Percentiles rank a stretch among this genome's conserved stretches.
These are phyloP conservation scores for Bubo scandiacus DNA, from an alignment of 2,113 vertebrate species.

Conservation along the genomic window DNA sequence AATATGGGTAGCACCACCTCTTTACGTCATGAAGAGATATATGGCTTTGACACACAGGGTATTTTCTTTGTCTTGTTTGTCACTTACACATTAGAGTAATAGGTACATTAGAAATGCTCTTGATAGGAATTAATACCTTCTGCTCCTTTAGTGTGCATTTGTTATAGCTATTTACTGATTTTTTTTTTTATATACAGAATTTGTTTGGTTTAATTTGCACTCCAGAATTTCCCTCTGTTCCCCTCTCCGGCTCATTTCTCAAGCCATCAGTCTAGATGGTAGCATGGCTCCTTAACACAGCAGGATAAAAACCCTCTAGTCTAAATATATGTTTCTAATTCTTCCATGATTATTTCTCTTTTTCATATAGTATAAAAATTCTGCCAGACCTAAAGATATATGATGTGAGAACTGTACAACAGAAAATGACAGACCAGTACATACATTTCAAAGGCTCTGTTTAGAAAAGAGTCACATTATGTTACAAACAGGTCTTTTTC, in stretches of 20 bases:
- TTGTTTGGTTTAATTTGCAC: constrained; percentile 33
- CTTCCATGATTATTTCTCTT: neutral
- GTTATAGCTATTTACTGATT: constrained; percentile 14
- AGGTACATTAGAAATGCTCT: constrained; percentile 58
- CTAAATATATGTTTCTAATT: neutral
- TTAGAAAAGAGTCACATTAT: constrained; percentile 57
- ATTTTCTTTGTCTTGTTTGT: constrained; percentile 63
- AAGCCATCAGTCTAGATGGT: neutral
- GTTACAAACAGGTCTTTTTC: constrained; percentile 44
- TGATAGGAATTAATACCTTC: constrained; percentile 52
- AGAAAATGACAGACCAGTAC: constrained; percentile 13
- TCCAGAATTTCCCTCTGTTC: constrained; percentile 4
- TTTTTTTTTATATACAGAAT: neutral
- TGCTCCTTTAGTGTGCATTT: constrained; percentile 21
- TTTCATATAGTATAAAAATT: constrained; percentile 9
- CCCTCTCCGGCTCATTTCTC: constrained; percentile 20
- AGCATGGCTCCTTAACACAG: constrained; percentile 35
- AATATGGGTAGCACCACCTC: constrained; percentile 64
- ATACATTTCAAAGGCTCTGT: constrained; percentile 44
- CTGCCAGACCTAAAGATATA: neutral
- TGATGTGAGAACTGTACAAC: neutral
- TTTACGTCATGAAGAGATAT: constrained; percentile 41
- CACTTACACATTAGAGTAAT: constrained; percentile 57
- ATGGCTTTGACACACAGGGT: constrained; percentile 66
- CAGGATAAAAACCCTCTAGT: neutral